Evolutionary conservation across 2,113 vertebrate genomes (phyloP).

Genomic region (Indicator indicator): DNA sequence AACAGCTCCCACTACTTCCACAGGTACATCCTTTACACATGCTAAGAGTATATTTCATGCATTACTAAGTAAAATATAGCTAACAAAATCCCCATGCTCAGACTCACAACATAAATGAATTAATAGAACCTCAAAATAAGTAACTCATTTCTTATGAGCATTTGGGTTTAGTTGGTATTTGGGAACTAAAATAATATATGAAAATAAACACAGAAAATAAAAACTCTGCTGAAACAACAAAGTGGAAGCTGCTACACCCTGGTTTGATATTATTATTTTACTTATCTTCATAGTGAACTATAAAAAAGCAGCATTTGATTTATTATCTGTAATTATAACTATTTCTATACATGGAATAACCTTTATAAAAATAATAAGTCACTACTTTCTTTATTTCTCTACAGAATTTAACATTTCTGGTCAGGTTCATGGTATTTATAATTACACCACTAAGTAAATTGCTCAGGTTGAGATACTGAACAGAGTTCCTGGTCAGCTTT

Average conservation of each 20-base stretch:
- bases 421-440: neutral
- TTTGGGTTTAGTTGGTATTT: neutral
- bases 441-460: neutral
- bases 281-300: neutral
- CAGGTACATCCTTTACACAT: conserved; percentile 41
- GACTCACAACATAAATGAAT: neutral
- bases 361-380: neutral
- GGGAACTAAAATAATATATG: neutral
- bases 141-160: neutral
- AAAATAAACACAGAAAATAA: neutral
- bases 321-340: neutral
- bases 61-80: neutral
- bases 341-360: neutral
- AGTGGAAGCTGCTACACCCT: neutral
- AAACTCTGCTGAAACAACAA: neutral
- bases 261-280: neutral
- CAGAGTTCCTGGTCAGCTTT: neutral
- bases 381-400: neutral
- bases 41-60: neutral
- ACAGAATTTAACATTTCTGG: neutral
- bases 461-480: neutral
- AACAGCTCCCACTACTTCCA: neutral
- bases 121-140: neutral
- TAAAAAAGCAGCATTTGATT: neutral
- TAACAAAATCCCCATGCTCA: neutral